These are phyloP conservation scores for Catostomus latipinnis DNA, from an alignment of 2,797 vertebrate species.

Conservation along the genomic window DNA sequence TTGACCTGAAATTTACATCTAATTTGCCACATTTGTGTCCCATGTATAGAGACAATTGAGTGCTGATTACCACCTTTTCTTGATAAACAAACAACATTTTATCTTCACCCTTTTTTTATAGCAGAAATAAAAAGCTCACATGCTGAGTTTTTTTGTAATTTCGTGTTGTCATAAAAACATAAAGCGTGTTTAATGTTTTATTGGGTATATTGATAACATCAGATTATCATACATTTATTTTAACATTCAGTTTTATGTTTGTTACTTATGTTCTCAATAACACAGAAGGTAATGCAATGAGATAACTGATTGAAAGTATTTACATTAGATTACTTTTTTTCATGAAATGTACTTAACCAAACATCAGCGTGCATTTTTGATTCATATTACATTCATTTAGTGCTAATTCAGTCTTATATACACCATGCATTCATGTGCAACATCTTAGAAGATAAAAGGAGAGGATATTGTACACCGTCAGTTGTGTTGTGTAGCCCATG, in stretches of 20 bases:
- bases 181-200: background rate
- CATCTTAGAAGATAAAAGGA: constrained; percentile 63
- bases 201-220: background rate
- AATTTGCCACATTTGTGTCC: constrained; percentile 65
- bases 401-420: constrained; percentile 57
- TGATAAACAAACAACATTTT: constrained; percentile 43
- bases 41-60: constrained; percentile 45
- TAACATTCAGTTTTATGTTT: background rate
- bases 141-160: background rate
- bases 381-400: constrained; percentile 49
- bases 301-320: background rate
- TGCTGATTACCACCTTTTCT: constrained; percentile 43
- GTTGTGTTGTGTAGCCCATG: constrained; percentile 39
- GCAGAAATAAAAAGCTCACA: constrained; percentile 6
- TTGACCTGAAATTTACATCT: constrained; percentile 67
- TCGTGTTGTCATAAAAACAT: background rate
- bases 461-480: constrained; percentile 54
- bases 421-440: constrained; percentile 55
- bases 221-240: background rate
- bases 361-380: constrained; percentile 37
- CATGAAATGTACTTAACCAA: constrained; percentile 21
- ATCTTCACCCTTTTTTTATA: constrained; percentile 19
- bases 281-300: constrained; percentile 15
- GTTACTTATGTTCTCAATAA: background rate
- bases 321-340: constrained; percentile 25